Percentiles rank a stretch among this genome's conserved stretches.
Evolutionary conservation across 2,888 invertebrate species (phyloP).

Genomic region (Noctua pronuba): DNA sequence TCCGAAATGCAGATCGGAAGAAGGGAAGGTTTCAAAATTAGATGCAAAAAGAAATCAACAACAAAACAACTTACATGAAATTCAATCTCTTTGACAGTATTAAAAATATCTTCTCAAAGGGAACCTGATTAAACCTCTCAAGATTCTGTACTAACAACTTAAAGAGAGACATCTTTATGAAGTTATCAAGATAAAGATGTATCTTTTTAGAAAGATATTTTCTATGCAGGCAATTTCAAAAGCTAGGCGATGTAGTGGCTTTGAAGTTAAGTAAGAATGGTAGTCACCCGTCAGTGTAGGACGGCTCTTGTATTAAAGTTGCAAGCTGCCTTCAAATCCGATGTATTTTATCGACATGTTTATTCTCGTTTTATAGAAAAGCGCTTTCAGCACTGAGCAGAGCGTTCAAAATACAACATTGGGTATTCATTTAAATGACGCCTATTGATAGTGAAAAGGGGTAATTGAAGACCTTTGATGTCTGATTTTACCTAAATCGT

Average conservation of each 20-base stretch:
- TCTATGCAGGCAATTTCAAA: neutral
- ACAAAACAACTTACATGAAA: neutral
- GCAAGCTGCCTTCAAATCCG: neutral
- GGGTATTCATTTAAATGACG: too few relatives aligned
- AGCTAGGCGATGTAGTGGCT: neutral
- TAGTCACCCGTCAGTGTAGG: neutral
- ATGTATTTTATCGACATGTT: neutral
- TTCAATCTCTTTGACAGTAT: neutral
- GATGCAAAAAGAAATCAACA: neutral
- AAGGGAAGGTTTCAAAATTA: neutral
- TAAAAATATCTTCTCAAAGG: neutral
- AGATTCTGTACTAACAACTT: neutral
- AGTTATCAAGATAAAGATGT: neutral
- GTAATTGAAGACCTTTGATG: too few relatives aligned
- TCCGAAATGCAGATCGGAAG: neutral
- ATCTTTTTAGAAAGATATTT: neutral
- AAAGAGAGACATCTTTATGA: neutral
- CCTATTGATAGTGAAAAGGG: neutral
- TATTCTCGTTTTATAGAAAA: neutral
- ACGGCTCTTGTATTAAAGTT: neutral
- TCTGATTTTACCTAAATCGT: too few relatives aligned
- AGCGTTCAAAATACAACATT: neutral
- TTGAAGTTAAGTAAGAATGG: slow-evolving; percentile 12
- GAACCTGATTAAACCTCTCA: neutral
- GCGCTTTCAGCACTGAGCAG: neutral